Conservation (phyloP, 2,113 vertebrate genomes). For the Tetrax tetrax region DNA sequence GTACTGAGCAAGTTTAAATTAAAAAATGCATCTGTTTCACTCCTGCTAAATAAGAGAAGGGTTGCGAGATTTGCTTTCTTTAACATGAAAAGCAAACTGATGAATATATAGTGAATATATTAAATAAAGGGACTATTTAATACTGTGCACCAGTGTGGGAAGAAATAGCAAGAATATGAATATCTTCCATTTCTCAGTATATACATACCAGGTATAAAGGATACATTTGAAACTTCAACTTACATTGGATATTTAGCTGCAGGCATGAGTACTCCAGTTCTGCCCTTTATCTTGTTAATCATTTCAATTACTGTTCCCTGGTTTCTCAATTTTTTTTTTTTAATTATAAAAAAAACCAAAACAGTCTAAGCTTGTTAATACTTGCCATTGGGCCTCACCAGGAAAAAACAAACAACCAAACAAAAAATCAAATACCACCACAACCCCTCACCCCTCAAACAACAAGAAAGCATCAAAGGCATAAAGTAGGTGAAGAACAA, state of each 20-base stretch:
- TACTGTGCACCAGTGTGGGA: background rate
- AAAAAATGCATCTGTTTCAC: background rate
- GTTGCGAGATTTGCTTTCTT: background rate
- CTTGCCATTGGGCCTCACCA: background rate
- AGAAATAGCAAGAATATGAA: background rate
- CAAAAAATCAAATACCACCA: background rate
- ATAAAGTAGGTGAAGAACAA: background rate
- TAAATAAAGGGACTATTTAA: background rate
- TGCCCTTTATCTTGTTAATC: background rate
- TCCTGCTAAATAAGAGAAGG: background rate
- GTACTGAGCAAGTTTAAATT: background rate
- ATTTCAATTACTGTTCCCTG: background rate
- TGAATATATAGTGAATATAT: background rate
- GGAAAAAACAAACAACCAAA: background rate
- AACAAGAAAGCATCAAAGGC: background rate
- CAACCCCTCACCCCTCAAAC: rapidly evolving
- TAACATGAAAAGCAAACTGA: background rate
- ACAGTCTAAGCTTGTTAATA: background rate
- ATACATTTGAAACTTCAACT: background rate
- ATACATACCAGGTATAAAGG: background rate
- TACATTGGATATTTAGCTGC: background rate
- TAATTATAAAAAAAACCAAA: no score
- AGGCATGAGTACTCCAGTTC: background rate
- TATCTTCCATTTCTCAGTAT: background rate
- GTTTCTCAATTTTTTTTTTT: background rate